Evolutionary conservation across 2,888 invertebrate species (phyloP).

Genomic region (Pseudococcus viburni): DNA sequence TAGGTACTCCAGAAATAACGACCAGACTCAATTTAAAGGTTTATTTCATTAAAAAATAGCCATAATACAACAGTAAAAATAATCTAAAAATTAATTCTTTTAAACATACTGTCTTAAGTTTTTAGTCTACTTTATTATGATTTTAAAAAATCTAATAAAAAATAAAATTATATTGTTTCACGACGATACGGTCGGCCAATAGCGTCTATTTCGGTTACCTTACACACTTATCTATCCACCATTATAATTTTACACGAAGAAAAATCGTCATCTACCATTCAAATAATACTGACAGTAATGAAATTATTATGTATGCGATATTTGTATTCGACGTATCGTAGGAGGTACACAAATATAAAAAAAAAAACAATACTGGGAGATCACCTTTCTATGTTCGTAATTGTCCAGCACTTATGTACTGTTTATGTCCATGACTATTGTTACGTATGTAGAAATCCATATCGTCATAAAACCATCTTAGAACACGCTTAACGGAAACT

Average conservation of each 20-base stretch:
- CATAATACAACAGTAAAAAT: constrained; percentile 66
- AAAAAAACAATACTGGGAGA: constrained; percentile 26
- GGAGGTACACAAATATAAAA: neutral
- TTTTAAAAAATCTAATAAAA: constrained; percentile 61
- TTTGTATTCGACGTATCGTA: no score
- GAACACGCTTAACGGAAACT: constrained; percentile 38
- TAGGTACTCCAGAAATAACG: no score
- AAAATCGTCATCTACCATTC: neutral
- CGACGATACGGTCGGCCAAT: constrained; percentile 55
- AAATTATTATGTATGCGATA: neutral
- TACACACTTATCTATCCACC: neutral
- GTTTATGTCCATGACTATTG: neutral
- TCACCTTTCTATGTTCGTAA: neutral
- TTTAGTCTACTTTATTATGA: constrained; percentile 57
- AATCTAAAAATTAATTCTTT: constrained; percentile 58
- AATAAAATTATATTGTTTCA: constrained; percentile 57
- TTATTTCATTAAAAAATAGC: constrained; percentile 65
- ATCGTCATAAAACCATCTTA: constrained; percentile 37
- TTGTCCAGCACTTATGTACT: neutral
- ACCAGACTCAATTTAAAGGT: constrained; percentile 27
- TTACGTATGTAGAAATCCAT: neutral
- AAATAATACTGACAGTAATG: constrained; percentile 27
- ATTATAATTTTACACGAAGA: neutral
- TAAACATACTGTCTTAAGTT: constrained; percentile 57
- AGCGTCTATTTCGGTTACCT: neutral